Percentiles rank a stretch among this genome's conserved stretches.
phyloP scores from a whole-genome alignment of 2,797 vertebrate genomes.

The Sciurus vulgaris region DNA sequence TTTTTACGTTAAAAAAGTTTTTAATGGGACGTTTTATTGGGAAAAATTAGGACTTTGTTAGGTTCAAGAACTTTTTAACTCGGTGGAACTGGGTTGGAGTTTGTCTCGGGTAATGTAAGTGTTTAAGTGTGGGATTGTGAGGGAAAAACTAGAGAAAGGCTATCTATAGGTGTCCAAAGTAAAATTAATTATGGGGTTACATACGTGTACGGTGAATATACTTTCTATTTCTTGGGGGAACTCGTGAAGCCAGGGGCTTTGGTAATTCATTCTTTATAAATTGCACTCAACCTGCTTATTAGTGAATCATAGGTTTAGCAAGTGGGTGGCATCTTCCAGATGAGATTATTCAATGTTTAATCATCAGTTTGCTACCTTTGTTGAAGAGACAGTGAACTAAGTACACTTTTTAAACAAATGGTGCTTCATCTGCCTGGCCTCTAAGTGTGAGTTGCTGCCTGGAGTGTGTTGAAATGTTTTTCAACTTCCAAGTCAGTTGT shows the following conservation, averaged over 20 bases:
- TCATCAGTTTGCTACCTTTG: conserved; percentile 72
- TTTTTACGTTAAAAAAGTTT: background rate
- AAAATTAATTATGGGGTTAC: background rate
- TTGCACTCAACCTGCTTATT: conserved; percentile 73
- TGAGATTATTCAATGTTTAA: conserved; percentile 68
- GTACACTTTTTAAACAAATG: conserved; percentile 70
- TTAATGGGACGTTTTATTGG: background rate
- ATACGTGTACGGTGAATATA: background rate
- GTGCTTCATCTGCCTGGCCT: conserved; percentile 55
- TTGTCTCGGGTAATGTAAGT: conserved; percentile 81
- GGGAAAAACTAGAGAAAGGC: background rate
- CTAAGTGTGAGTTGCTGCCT: conserved; percentile 55
- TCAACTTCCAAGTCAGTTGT: conserved; percentile 55
- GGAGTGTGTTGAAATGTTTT: conserved; percentile 64
- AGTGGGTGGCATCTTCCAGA: conserved; percentile 72
- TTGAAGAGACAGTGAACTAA: conserved; percentile 65
- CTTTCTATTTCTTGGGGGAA: background rate
- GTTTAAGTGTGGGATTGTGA: conserved; percentile 65
- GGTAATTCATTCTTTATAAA: conserved; percentile 75
- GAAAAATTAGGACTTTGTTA: background rate
- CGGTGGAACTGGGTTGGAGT: conserved; percentile 77
- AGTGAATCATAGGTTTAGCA: conserved; percentile 76
- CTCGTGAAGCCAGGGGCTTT: conserved; percentile 50
- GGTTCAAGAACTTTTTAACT: conserved; percentile 51
- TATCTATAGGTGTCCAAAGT: background rate